Evolutionary conservation across 2,888 invertebrate species (phyloP).

Genomic region (Thecocarcelia acutangulata): DNA sequence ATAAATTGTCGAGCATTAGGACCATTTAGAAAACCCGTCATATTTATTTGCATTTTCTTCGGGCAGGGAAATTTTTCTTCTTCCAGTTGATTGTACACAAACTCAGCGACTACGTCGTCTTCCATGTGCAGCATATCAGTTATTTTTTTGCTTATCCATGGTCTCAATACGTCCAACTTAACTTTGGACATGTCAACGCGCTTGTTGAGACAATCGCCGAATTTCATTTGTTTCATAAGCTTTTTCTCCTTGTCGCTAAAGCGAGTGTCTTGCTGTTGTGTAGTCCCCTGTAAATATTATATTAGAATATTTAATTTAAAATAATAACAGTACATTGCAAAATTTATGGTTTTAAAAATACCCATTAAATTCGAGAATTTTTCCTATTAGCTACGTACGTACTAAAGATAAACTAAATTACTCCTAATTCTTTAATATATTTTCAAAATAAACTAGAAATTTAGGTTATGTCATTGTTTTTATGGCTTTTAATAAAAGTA

Average conservation of each 20-base stretch:
- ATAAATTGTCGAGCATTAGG: slow-evolving; percentile 98
- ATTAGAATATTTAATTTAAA: too few species aligned
- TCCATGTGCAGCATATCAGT: slow-evolving; percentile 98
- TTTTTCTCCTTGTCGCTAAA: slow-evolving; percentile 99
- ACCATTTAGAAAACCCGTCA: slow-evolving; percentile 99
- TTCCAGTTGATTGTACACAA: slow-evolving; percentile 99
- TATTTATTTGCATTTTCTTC: slow-evolving; percentile 99
- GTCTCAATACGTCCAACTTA: slow-evolving; percentile 97
- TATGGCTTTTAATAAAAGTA: too few species aligned
- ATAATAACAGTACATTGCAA: too few species aligned
- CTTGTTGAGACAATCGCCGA: slow-evolving; percentile 95
- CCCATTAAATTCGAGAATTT: too few species aligned
- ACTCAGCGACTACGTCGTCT: slow-evolving; percentile 99
- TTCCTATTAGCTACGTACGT: too few species aligned
- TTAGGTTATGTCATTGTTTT: too few species aligned
- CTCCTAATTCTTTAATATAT: too few species aligned
- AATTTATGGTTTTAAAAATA: too few species aligned
- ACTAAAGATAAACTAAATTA: too few species aligned
- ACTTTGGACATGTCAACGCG: slow-evolving; percentile 99
- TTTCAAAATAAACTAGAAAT: too few species aligned
- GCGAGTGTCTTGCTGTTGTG: slow-evolving; percentile 98
- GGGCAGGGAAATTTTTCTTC: slow-evolving; percentile 96
- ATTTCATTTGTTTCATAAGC: slow-evolving; percentile 98
- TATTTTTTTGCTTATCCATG: slow-evolving; percentile 98
- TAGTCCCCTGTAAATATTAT: slow-evolving; percentile 90